Percentiles rank a stretch among this genome's conserved stretches.
phyloP scores from a whole-genome alignment of 2,888 invertebrate species.

The Plagiodera versicolora region DNA sequence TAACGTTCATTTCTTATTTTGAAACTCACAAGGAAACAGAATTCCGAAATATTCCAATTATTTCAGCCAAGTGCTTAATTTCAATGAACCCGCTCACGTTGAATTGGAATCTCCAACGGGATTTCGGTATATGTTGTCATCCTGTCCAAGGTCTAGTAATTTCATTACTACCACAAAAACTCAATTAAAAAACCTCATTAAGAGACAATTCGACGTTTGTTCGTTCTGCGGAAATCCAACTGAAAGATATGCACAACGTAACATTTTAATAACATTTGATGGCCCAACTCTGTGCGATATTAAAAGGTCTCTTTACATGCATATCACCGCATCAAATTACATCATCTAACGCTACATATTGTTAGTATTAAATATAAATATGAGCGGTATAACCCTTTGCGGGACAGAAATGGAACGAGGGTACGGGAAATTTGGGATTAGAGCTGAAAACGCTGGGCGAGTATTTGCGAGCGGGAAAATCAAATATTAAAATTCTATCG shows the following conservation, averaged over 20 bases:
- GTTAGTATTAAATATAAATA: slow-evolving; percentile 28
- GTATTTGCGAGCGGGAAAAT: slow-evolving; percentile 31
- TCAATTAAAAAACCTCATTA: neutral
- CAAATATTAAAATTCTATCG: slow-evolving; percentile 40
- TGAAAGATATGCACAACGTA: slow-evolving; percentile 15
- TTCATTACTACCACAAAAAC: neutral
- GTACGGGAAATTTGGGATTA: slow-evolving; percentile 20
- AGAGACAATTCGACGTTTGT: slow-evolving; percentile 1
- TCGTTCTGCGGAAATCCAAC: neutral
- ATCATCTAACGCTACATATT: slow-evolving; percentile 17
- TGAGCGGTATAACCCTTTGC: slow-evolving; percentile 24
- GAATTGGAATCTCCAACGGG: no score
- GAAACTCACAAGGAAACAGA: no score
- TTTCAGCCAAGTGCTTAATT: no score
- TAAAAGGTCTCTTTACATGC: slow-evolving; percentile 23
- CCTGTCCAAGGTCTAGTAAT: no score
- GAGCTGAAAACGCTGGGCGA: slow-evolving; percentile 19
- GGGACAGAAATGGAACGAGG: slow-evolving; percentile 12
- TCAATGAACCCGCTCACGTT: no score
- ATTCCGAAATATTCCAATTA: no score
- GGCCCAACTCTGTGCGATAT: slow-evolving; percentile 20
- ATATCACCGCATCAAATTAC: slow-evolving; percentile 21
- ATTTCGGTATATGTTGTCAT: no score
- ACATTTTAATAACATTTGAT: slow-evolving; percentile 20
- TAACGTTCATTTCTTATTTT: no score